Percentiles rank a stretch among this genome's conserved stretches.
phyloP scores from a whole-genome alignment of 2,888 invertebrate genomes.

The Scelioninae gen. 2 region DNA sequence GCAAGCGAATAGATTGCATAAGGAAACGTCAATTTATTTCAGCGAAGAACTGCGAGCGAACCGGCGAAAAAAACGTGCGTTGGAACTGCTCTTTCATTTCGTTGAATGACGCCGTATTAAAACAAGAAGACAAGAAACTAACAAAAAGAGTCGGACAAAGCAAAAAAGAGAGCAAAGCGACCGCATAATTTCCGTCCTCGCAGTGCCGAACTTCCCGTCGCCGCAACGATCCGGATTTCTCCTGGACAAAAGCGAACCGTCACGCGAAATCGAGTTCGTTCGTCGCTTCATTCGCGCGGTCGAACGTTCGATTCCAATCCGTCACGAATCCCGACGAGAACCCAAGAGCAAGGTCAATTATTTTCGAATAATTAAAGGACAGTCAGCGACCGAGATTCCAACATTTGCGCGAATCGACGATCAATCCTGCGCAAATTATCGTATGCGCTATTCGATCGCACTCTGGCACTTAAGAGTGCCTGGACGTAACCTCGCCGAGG shows the following conservation, averaged over 20 bases:
- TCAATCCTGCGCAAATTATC: conserved; percentile 54
- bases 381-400: conserved; percentile 17
- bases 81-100: conserved; percentile 17
- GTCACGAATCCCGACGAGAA: conserved; percentile 31
- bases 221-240: conserved; percentile 35
- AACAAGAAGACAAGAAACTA: too few species aligned
- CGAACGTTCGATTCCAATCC: conserved; percentile 17
- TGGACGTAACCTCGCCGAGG: too few species aligned
- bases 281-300: conserved; percentile 10
- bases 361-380: conserved; percentile 47
- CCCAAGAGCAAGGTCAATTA: conserved; percentile 37
- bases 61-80: conserved; percentile 4
- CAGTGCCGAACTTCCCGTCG: background rate
- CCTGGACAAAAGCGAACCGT: conserved; percentile 23
- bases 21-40: conserved; percentile 24
- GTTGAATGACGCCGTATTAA: conserved; percentile 20
- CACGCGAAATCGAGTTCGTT: conserved; percentile 19
- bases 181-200: conserved; percentile 21
- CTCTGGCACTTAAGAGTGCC: too few species aligned
- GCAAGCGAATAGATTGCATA: conserved; percentile 17
- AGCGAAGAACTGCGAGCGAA: conserved; percentile 2
- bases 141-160: too few species aligned
- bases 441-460: conserved; percentile 40
- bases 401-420: conserved; percentile 51
- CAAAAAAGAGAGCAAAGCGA: conserved; percentile 5